Percentiles rank a stretch among this genome's conserved stretches.
Conservation (phyloP, 2,797 vertebrate species). For the Lagorchestes hirsutus region DNA sequence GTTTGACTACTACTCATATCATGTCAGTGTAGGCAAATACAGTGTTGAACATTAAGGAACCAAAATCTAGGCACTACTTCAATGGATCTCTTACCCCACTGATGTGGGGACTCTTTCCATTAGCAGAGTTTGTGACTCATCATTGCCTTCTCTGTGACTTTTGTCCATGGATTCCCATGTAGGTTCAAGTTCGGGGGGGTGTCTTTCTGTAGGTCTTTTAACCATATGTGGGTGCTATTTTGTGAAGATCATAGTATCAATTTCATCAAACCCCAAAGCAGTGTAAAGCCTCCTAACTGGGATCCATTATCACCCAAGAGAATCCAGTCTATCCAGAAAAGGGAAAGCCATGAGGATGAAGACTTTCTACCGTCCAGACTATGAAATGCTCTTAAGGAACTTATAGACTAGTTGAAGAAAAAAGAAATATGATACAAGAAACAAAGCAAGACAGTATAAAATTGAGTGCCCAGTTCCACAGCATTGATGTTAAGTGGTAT, state of each 20-base stretch:
- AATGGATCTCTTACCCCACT: not conserved
- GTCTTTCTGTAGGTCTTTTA: not conserved
- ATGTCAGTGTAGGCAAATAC: not conserved
- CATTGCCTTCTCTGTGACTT: not conserved
- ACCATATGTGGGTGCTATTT: not conserved
- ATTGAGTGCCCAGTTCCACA: not conserved
- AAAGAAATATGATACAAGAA: not conserved
- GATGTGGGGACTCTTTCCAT: not conserved
- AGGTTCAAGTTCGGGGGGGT: not conserved
- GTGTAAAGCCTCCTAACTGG: not conserved
- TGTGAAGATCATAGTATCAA: not conserved
- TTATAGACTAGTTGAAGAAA: not conserved
- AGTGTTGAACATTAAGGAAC: not conserved
- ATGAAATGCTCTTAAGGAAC: not conserved
- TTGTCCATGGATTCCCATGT: not conserved
- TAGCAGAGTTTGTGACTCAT: not conserved
- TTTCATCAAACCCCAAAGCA: not conserved
- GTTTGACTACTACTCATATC: not conserved
- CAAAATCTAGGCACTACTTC: not conserved
- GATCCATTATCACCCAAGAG: not conserved
- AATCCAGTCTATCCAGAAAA: not conserved
- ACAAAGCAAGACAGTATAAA: not conserved
- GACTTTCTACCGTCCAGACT: not conserved
- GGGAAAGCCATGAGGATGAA: not conserved
- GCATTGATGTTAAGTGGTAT: accelerated